These are phyloP conservation scores for Macrocentrus cingulum DNA, from an alignment of 1,140 invertebrate genomes.

Conservation along the genomic window DNA sequence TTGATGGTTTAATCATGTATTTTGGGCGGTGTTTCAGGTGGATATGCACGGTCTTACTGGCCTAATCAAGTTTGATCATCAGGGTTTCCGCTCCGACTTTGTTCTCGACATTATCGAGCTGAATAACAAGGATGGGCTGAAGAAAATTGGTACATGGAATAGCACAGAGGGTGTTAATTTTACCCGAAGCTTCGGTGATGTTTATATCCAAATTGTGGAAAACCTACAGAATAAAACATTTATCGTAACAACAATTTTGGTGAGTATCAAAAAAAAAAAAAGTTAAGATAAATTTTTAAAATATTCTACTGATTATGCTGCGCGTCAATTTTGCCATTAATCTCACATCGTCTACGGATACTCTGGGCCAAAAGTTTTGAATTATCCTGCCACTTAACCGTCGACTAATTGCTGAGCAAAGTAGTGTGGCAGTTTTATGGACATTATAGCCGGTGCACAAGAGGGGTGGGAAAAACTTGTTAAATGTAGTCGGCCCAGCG, in stretches of 20 bases:
- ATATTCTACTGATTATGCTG: too few relatives aligned
- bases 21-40: slow-evolving; percentile 74
- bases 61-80: slow-evolving; percentile 91
- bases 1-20: too few relatives aligned
- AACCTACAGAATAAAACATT: slow-evolving; percentile 91
- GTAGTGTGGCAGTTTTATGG: slow-evolving; percentile 30
- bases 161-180: slow-evolving; percentile 86
- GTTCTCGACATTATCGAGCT: slow-evolving; percentile 88
- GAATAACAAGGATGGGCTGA: slow-evolving; percentile 72
- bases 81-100: slow-evolving; percentile 90
- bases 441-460: background rate
- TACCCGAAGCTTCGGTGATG: slow-evolving; percentile 81
- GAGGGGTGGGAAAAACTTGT: slow-evolving; percentile 2
- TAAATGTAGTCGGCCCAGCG: background rate
- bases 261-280: slow-evolving; percentile 56
- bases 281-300: too few relatives aligned
- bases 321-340: too few relatives aligned
- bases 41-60: slow-evolving; percentile 91
- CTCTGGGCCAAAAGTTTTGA: background rate
- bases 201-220: slow-evolving; percentile 80
- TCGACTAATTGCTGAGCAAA: slow-evolving; percentile 37
- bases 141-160: slow-evolving; percentile 88
- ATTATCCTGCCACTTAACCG: slow-evolving; percentile 31
- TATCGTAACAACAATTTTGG: slow-evolving; percentile 87
- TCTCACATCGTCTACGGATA: too few relatives aligned